These are phyloP conservation scores for Brachionus sp. DNA, from an alignment of 1,140 invertebrate genomes.

Conservation along the genomic window DNA sequence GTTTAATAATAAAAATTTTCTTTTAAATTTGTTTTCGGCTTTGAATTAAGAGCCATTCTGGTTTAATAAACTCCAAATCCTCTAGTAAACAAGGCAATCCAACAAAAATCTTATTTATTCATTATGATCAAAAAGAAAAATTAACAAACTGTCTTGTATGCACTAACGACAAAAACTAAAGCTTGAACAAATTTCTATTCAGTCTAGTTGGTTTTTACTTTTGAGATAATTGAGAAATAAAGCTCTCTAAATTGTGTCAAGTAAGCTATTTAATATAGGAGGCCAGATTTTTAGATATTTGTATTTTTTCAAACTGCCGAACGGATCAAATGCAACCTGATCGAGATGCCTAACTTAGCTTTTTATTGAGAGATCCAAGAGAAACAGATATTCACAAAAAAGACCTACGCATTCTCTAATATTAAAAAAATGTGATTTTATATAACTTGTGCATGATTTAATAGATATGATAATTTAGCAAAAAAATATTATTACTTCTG, in stretches of 20 bases:
- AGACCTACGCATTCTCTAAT: background rate
- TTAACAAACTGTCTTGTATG: background rate
- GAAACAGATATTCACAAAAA: background rate
- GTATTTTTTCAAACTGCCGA: background rate
- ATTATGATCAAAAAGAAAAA: background rate
- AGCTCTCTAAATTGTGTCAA: background rate
- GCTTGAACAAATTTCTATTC: background rate
- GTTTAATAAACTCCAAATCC: background rate
- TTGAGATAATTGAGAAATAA: background rate
- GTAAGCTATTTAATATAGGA: background rate
- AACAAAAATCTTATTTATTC: background rate
- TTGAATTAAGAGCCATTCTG: background rate
- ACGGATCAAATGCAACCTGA: background rate
- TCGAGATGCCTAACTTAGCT: background rate
- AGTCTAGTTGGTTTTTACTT: background rate
- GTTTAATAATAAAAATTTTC: background rate
- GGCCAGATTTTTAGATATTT: background rate
- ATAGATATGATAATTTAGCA: background rate
- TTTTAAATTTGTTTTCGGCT: background rate
- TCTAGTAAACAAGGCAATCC: background rate
- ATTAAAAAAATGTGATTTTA: slow-evolving; percentile 12
- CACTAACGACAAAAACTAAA: background rate
- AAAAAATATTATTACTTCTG: background rate
- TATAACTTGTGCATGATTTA: background rate
- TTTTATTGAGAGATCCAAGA: background rate